Evolutionary conservation across 2,797 vertebrate genomes (phyloP).

Genomic region (Limosa lapponica): DNA sequence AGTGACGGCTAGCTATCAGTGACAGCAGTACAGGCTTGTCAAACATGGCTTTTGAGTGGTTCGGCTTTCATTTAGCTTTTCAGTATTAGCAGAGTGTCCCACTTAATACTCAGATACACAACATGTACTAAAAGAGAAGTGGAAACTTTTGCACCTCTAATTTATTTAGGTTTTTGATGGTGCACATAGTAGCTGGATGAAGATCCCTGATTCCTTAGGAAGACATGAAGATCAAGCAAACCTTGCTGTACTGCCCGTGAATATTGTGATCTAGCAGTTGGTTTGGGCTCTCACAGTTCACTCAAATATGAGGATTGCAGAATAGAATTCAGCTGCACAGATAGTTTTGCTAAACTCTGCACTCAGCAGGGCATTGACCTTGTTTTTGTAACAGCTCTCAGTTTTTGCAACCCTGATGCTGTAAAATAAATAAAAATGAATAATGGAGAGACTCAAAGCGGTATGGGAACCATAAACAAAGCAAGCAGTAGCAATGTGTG

Average conservation of each 20-base stretch:
- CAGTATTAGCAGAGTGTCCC: neutral
- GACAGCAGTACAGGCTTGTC: neutral
- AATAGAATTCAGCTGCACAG: neutral
- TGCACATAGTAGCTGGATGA: neutral
- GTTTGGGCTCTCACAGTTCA: neutral
- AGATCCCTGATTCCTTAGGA: neutral
- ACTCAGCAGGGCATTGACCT: conserved; percentile 6
- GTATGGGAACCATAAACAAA: conserved; percentile 59
- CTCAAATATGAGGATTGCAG: conserved; percentile 8
- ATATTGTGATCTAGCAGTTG: neutral
- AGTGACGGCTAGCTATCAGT: neutral
- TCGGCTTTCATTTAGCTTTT: neutral
- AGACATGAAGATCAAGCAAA: neutral
- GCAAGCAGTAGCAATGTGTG: conserved; percentile 25
- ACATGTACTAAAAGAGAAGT: neutral
- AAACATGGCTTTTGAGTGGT: neutral
- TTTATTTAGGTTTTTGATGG: neutral
- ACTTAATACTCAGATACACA: too few relatives aligned
- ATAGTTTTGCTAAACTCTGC: conserved; percentile 30
- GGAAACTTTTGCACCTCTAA: neutral
- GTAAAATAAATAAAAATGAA: conserved; percentile 55
- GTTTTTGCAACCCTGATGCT: conserved; percentile 28
- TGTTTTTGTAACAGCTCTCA: conserved; percentile 40
- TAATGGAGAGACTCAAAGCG: conserved; percentile 18
- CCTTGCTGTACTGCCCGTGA: neutral